Evolutionary conservation across 30 jellyfish, hydroid and myxozoan species (phyloP), one percentile per base, ranked within the genome.

Genomic region (Aurelia aurita complex sp. Pacific): DNA sequence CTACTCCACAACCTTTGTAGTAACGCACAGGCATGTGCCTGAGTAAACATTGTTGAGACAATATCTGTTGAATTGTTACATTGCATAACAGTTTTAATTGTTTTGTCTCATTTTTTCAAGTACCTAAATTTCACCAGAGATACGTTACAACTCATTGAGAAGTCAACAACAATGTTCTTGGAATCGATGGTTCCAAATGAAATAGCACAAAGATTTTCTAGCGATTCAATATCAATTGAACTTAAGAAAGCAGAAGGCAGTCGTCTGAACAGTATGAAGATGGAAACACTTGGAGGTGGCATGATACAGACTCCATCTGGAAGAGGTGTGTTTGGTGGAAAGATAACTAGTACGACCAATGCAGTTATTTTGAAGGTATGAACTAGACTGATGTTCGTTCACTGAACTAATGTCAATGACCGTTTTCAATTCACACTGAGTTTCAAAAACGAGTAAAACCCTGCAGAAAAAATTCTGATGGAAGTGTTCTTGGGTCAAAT

Each of bases 151-250:
- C 19, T 80, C 3, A 43, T 80, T 14, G 81, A 51, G 14, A 65
- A 80, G 51, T 66, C 89, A 5, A 80, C 82, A 7, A 7, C 65
- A 42, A 13, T 80, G 55, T 50, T 80, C 18, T 50, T 40, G 2
- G 82, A 81, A 18, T 80, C 89, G 59, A 38, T 80, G 69, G 85
- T 72, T 69, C 79, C 50, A 11, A 73, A 61, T 38, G 91, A 82
- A 82, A 57, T 74, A 5, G 85, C 91, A 46, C 53, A 55, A 51
- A 57, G 91, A 19, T 36, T 82, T 7, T 17, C n/a, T 35, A 64
- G 85, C n/a, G 69, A 82, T 16, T 69, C 91, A 2, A 36, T 82
- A 19, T 53, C 91, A 54, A 59, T 82, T 15, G 91, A 82, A 52
- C 50, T 70, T 34, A 69, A 55, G 53, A 82, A 64, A 72, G 29